Evolutionary conservation across 2,888 invertebrate genomes (phyloP).

Genomic region (Dynastes tityus): DNA sequence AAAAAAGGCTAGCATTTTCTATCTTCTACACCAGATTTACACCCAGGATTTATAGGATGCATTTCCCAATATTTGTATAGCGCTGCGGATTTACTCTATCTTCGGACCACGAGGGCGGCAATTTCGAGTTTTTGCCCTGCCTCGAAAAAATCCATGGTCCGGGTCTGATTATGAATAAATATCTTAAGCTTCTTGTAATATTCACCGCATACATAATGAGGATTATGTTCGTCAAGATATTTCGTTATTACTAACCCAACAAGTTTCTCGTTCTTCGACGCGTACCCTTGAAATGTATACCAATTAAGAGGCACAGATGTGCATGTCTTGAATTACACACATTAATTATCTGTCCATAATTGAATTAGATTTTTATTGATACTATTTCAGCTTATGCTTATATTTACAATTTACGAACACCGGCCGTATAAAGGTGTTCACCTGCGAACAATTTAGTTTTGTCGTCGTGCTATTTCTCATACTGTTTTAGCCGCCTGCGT

Average conservation of each 20-base stretch:
- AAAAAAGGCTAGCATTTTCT: too few species aligned
- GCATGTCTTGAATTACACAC: neutral
- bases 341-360: neutral
- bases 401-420: conserved; percentile 10
- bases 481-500: conserved; percentile 7
- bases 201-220: too few species aligned
- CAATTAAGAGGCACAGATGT: conserved; percentile 8
- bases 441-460: conserved; percentile 9
- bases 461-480: conserved; percentile 14
- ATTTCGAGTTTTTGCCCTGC: too few species aligned
- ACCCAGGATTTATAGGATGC: too few species aligned
- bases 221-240: too few species aligned
- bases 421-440: neutral
- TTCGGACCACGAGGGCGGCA: too few species aligned
- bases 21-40: too few species aligned
- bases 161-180: too few species aligned
- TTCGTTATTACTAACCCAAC: neutral
- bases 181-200: too few species aligned
- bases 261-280: neutral
- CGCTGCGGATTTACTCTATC: too few species aligned
- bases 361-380: conserved; percentile 18
- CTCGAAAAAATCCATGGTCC: too few species aligned
- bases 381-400: neutral
- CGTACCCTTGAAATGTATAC: neutral
- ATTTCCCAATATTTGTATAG: too few species aligned